These are phyloP conservation scores for Anguilla marmorata DNA, from an alignment of 2,797 vertebrate genomes.

Conservation along the genomic window DNA sequence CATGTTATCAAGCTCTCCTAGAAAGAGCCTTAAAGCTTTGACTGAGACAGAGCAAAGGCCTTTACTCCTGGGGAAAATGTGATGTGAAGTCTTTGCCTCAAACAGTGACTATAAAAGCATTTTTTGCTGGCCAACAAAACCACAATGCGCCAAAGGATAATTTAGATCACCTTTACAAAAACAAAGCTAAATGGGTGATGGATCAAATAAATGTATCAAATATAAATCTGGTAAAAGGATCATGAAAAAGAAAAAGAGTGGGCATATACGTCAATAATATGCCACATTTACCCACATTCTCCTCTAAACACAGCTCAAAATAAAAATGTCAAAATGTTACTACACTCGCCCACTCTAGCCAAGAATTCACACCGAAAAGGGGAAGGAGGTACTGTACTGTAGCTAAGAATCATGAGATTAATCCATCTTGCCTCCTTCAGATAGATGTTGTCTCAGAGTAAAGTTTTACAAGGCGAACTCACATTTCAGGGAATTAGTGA, in stretches of 20 bases:
- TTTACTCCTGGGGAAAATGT: constrained; percentile 39
- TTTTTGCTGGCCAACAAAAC: constrained; percentile 33
- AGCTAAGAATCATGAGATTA: constrained; percentile 8
- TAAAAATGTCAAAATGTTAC: neutral
- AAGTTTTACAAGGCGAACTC: constrained; percentile 10
- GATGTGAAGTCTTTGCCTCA: constrained; percentile 39
- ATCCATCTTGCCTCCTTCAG: neutral
- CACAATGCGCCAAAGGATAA: constrained; percentile 13
- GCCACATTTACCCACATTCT: neutral
- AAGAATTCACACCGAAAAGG: neutral
- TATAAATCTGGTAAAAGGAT: neutral
- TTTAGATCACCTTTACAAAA: neutral
- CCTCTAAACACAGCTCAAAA: neutral
- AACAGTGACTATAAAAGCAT: constrained; percentile 36
- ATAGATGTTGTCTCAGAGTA: neutral
- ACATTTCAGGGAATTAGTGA: neutral
- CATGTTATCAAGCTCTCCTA: constrained; percentile 32
- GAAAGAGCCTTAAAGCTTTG: constrained; percentile 45
- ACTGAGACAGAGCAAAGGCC: constrained; percentile 46
- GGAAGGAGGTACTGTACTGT: neutral
- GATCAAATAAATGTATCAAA: neutral
- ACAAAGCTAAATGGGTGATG: neutral
- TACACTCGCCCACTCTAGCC: neutral
- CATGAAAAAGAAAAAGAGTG: neutral
- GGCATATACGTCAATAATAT: neutral